Evolutionary conservation across 2,888 invertebrate species (phyloP).

Genomic region (Thysanoteuthis rhombus): DNA sequence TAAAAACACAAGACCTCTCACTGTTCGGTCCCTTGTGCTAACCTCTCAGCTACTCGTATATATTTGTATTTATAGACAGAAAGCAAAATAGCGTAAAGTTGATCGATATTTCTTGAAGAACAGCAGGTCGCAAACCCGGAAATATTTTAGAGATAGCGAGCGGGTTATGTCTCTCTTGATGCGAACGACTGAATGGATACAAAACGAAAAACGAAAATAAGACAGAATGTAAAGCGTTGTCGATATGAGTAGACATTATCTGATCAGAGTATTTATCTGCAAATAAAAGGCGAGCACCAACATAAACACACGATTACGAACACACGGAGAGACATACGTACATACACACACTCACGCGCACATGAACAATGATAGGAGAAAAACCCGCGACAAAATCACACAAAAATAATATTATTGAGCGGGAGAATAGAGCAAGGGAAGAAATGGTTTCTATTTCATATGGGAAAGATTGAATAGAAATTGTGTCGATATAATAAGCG

Average conservation of each 20-base stretch:
- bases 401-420: background rate
- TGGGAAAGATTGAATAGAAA: background rate
- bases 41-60: background rate
- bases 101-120: background rate
- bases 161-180: background rate
- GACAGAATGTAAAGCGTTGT: background rate
- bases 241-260: background rate
- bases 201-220: background rate
- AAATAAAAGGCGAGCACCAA: background rate
- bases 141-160: background rate
- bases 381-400: background rate
- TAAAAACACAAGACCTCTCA: background rate
- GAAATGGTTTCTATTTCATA: background rate
- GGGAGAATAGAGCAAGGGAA: background rate
- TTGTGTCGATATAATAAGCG: background rate
- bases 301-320: background rate
- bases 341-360: background rate
- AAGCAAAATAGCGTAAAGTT: background rate
- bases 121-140: background rate
- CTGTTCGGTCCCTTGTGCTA: background rate
- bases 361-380: background rate
- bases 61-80: background rate
- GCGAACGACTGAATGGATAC: background rate
- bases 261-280: background rate
- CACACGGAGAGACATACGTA: too few relatives aligned